Evolutionary conservation across 2,888 invertebrate genomes (phyloP).

Genomic region (Parnassius orleans): DNA sequence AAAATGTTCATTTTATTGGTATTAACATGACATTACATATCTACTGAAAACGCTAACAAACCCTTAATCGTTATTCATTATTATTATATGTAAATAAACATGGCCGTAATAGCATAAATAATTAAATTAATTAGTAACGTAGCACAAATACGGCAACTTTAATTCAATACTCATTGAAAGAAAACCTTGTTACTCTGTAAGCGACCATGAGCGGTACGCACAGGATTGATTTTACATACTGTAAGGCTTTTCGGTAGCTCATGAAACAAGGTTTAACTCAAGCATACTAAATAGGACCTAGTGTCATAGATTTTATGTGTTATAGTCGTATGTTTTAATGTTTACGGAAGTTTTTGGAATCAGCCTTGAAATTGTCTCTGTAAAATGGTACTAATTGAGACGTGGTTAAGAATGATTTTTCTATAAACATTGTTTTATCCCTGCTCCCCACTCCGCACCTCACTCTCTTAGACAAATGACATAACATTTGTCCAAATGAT

Average conservation of each 20-base stretch:
- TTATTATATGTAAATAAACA: constrained; percentile 37
- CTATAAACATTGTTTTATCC: constrained; percentile 35
- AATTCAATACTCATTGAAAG: constrained; percentile 73
- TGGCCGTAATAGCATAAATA: constrained; percentile 67
- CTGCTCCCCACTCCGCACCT: constrained; percentile 52
- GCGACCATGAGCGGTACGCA: constrained; percentile 50
- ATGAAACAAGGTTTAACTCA: constrained; percentile 61
- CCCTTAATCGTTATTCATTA: neutral
- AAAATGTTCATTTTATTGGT: no score
- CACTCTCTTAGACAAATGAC: constrained; percentile 78
- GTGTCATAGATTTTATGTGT: constrained; percentile 43
- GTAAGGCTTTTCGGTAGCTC: constrained; percentile 69
- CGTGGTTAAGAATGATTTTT: constrained; percentile 48
- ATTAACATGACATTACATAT: no score
- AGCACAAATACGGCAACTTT: constrained; percentile 74
- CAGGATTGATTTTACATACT: constrained; percentile 68
- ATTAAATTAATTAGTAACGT: constrained; percentile 76
- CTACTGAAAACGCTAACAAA: neutral
- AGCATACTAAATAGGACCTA: constrained; percentile 55
- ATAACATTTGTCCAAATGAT: constrained; percentile 82
- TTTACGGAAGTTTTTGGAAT: constrained; percentile 69
- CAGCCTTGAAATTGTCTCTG: constrained; percentile 44
- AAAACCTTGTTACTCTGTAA: constrained; percentile 55
- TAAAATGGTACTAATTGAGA: constrained; percentile 46
- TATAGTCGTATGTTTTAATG: constrained; percentile 51